Conservation (phyloP, 2,888 invertebrate genomes). For the Mylabris sibirica region DNA sequence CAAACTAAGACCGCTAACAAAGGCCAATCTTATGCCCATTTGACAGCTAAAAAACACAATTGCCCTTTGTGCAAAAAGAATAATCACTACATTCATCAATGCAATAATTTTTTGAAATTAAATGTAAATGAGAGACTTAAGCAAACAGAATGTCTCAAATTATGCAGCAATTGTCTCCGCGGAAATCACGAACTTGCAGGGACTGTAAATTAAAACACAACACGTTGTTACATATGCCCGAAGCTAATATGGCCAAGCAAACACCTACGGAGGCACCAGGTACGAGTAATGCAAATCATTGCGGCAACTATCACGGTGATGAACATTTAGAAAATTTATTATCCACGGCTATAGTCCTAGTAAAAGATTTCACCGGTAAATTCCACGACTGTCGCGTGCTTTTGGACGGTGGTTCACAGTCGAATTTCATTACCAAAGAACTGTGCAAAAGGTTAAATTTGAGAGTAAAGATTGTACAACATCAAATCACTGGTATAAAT, state of each 20-base stretch:
- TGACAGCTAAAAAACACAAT: not conserved
- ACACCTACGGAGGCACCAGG: not conserved
- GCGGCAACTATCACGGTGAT: not conserved
- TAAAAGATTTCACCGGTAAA: not conserved
- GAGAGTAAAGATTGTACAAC: not conserved
- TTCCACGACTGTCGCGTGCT: not conserved
- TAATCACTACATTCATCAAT: not conserved
- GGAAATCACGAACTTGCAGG: too few relatives aligned
- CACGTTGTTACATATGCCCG: too few relatives aligned
- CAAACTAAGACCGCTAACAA: too few relatives aligned
- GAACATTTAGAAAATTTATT: not conserved
- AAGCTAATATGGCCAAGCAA: not conserved
- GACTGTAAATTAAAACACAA: too few relatives aligned
- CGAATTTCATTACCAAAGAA: not conserved
- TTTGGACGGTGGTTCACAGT: not conserved
- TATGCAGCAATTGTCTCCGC: too few relatives aligned
- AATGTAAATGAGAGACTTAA: too few relatives aligned
- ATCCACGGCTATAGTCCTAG: not conserved
- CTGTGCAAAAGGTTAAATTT: not conserved
- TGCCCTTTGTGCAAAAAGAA: not conserved
- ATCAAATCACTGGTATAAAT: not conserved
- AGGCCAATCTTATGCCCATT: too few relatives aligned
- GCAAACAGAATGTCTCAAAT: too few relatives aligned
- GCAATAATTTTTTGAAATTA: too few relatives aligned
- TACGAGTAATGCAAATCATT: not conserved